Conservation (phyloP, 2,113 vertebrate genomes). For the Rattus norvegicus region GRCr8 NC_086028.1:14299501-14300000, state of each 20-base stretch:
- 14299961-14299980: background rate
- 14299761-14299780: background rate
- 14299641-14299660: background rate
- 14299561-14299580: background rate
- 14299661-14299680: background rate
- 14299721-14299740: background rate
- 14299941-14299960: background rate
- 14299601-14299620: background rate
- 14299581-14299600: background rate
- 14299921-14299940: background rate
- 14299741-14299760: background rate
- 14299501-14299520: background rate
- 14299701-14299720: background rate
- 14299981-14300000: background rate
- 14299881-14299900: background rate
- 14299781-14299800: background rate
- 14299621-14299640: background rate
- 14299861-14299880: background rate
- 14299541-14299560: background rate
- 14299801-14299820: background rate
- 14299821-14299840: background rate
- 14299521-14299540: background rate
- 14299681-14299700: background rate
- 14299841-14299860: fast-evolving
- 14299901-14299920: background rate